Evolutionary conservation across 2,888 invertebrate species (phyloP).

Genomic region (Apantesis nais): DNA sequence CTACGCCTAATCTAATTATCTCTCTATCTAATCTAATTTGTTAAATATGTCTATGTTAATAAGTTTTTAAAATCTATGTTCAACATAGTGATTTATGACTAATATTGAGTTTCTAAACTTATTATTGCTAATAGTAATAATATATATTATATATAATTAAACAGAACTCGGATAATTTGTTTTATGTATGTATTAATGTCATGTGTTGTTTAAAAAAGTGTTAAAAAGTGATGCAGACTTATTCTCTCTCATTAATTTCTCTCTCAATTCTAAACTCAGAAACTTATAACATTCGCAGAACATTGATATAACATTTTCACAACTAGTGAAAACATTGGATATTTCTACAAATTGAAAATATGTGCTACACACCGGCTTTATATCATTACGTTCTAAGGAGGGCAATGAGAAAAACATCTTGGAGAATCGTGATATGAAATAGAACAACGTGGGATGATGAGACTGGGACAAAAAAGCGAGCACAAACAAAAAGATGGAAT

Average conservation of each 20-base stretch:
- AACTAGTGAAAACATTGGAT: slow-evolving; percentile 13
- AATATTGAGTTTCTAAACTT: not conserved
- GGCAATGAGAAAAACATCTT: slow-evolving; percentile 40
- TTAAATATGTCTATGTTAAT: too few species aligned
- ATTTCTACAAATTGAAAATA: slow-evolving; percentile 21
- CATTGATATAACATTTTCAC: slow-evolving; percentile 18
- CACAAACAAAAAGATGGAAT: slow-evolving; percentile 32
- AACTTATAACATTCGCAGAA: slow-evolving; percentile 34
- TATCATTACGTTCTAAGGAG: slow-evolving; percentile 32
- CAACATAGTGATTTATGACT: not conserved
- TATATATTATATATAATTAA: not conserved
- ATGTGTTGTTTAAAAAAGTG: too few species aligned
- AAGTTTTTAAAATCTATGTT: too few species aligned
- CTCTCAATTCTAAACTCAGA: slow-evolving; percentile 12
- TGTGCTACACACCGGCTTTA: slow-evolving; percentile 24
- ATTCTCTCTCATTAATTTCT: slow-evolving; percentile 28
- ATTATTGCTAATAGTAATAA: too few species aligned
- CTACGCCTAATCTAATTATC: too few species aligned
- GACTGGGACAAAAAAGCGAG: slow-evolving; percentile 27
- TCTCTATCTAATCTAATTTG: too few species aligned
- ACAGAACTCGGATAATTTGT: not conserved
- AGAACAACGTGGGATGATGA: slow-evolving; percentile 35
- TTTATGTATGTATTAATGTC: slow-evolving; percentile 1
- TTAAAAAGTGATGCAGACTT: slow-evolving; percentile 18
- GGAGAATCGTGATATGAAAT: slow-evolving; percentile 43